Evolutionary conservation across 1,140 invertebrate species (phyloP).

Genomic region (Hyles vespertilio): DNA sequence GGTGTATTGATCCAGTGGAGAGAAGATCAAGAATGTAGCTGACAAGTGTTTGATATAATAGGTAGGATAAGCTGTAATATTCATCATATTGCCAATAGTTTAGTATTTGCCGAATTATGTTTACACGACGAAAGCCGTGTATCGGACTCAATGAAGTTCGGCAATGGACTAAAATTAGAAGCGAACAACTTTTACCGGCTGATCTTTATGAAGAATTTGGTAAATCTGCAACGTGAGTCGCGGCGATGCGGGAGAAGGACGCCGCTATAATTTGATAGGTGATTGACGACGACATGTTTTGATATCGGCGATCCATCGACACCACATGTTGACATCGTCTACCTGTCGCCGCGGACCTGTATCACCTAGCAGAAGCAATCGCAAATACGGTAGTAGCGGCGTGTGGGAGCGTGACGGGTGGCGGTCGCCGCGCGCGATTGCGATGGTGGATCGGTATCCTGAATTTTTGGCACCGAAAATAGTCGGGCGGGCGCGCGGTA

Average conservation of each 20-base stretch:
- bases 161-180: conserved; percentile 11
- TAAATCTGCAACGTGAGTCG: conserved; percentile 20
- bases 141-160: conserved; percentile 25
- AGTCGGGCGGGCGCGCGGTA: conserved; percentile 62
- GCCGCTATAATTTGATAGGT: conserved; percentile 19
- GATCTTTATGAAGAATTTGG: conserved; percentile 15
- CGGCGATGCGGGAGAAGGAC: conserved; percentile 14
- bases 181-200: neutral
- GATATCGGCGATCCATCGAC: conserved; percentile 29
- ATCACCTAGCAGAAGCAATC: conserved; percentile 3
- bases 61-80: too few species aligned
- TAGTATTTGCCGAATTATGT: neutral
- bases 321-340: conserved; percentile 15
- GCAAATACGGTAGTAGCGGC: conserved; percentile 22
- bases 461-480: conserved; percentile 74
- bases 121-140: conserved; percentile 15
- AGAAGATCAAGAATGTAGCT: too few species aligned
- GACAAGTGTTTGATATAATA: too few species aligned
- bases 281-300: conserved; percentile 30
- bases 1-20: too few species aligned
- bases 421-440: conserved; percentile 34
- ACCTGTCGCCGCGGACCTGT: conserved; percentile 7
- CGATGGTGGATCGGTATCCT: conserved; percentile 59
- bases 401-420: conserved; percentile 49
- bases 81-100: too few species aligned